Conservation (phyloP, 30 jellyfish, hydroid and myxozoan genomes). For the Hydra vulgaris region DNA sequence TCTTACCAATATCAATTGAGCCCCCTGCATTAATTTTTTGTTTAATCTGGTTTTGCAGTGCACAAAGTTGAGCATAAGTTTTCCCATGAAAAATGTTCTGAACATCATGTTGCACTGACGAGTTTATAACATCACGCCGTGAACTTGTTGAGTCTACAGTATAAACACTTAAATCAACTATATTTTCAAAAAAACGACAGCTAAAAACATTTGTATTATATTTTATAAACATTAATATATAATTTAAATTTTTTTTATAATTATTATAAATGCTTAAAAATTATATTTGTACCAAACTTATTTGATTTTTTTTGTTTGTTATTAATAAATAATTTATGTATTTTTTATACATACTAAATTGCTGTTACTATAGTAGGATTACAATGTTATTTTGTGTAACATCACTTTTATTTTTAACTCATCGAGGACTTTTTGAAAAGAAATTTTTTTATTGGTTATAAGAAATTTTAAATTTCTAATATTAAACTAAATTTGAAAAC, state of each 20-base stretch:
- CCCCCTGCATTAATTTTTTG: constrained; percentile 86
- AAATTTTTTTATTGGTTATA: no score
- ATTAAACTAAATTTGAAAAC: not conserved
- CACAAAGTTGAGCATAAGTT: constrained; percentile 59
- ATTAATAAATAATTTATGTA: no score
- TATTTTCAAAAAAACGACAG: constrained; percentile 15
- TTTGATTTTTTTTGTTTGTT: no score
- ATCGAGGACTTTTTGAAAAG: not conserved
- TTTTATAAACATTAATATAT: not conserved
- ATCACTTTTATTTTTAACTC: no score
- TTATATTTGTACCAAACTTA: no score
- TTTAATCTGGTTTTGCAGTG: constrained; percentile 75
- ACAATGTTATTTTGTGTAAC: no score
- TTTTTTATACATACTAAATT: no score
- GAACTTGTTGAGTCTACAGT: constrained; percentile 6
- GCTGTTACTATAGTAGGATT: no score
- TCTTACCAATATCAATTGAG: constrained; percentile 82
- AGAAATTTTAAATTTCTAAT: no score
- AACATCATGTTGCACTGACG: constrained; percentile 80
- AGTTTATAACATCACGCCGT: constrained; percentile 81
- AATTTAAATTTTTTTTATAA: no score
- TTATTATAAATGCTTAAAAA: no score
- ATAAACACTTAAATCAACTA: not conserved
- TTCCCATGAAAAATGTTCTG: constrained; percentile 58
- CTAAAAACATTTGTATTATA: not conserved